These are phyloP conservation scores for Napeogenes sylphis DNA, from an alignment of 2,888 invertebrate genomes.

Conservation along the genomic window DNA sequence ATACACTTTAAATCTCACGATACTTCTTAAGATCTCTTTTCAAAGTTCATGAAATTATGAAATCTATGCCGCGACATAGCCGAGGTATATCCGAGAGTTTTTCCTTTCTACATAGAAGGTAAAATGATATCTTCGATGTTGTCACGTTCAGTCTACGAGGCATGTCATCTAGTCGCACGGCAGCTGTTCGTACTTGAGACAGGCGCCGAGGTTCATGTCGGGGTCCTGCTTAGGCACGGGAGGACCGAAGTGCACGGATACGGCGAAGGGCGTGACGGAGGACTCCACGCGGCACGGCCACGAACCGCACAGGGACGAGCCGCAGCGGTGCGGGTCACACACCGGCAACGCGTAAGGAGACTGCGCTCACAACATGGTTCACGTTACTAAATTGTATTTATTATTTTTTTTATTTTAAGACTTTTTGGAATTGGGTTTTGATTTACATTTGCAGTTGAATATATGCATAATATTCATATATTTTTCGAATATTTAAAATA, in stretches of 20 bases:
- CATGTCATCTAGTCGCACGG: constrained; percentile 71
- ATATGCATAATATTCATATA: too few species aligned
- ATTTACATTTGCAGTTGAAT: not conserved
- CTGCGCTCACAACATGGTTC: constrained; percentile 52
- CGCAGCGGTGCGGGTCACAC: constrained; percentile 89
- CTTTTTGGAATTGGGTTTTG: not conserved
- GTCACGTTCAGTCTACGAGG: not conserved
- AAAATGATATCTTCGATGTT: not conserved
- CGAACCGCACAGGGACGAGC: constrained; percentile 80
- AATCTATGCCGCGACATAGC: too few species aligned
- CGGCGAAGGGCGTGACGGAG: constrained; percentile 85
- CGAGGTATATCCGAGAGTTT: too few species aligned
- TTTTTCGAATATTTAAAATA: too few species aligned
- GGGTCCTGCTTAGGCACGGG: constrained; percentile 81
- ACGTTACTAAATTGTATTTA: not conserved
- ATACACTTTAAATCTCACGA: too few species aligned
- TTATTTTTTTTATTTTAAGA: not conserved
- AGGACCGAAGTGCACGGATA: constrained; percentile 87
- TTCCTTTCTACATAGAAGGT: not conserved
- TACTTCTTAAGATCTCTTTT: too few species aligned
- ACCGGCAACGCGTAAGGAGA: constrained; percentile 79
- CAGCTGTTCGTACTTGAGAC: constrained; percentile 84
- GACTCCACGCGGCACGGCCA: constrained; percentile 82
- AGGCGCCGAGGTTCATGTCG: constrained; percentile 90
- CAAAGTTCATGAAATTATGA: too few species aligned